A percentile compares a stretch with the other conserved stretches of the same genome.
These are phyloP conservation scores for Petrophora chlorosata DNA, from an alignment of 2,888 invertebrate species.

Conservation along the genomic window DNA sequence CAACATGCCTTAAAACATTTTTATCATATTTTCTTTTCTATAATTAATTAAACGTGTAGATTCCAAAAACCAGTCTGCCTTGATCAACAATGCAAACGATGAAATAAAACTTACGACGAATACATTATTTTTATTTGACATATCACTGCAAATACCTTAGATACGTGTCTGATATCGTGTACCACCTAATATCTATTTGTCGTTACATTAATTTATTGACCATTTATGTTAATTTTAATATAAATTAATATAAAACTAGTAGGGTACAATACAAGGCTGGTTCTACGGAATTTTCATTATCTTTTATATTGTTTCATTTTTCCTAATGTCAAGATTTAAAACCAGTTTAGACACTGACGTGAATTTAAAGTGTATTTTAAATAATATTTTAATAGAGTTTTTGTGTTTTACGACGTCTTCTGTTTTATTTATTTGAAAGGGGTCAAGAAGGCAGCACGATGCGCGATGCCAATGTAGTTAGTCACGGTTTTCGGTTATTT, in stretches of 20 bases:
- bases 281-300: constrained; percentile 75
- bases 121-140: constrained; percentile 24
- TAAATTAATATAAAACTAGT: constrained; percentile 56
- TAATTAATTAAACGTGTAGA: constrained; percentile 6
- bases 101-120: constrained; percentile 19
- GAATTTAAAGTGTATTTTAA: constrained; percentile 26
- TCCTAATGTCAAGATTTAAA: constrained; percentile 48
- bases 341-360: constrained; percentile 27
- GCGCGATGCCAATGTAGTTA: constrained; percentile 22
- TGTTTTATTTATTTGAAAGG: constrained; percentile 28
- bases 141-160: constrained; percentile 54
- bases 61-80: constrained; percentile 22
- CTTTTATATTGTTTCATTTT: constrained; percentile 69
- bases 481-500: constrained; percentile 22
- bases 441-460: constrained; percentile 32
- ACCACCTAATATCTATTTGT: constrained; percentile 75
- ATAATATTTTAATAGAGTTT: constrained; percentile 34
- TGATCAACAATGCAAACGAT: constrained; percentile 18
- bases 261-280: constrained; percentile 62
- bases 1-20: background rate
- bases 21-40: too few species aligned
- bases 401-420: constrained; percentile 25
- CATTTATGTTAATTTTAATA: constrained; percentile 66
- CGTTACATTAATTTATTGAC: constrained; percentile 73
- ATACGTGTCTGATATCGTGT: constrained; percentile 53